Evolutionary conservation across 2,113 vertebrate species (phyloP), one percentile per base, ranked within the genome.

Genomic region (human (Homo sapiens)): DNA sequence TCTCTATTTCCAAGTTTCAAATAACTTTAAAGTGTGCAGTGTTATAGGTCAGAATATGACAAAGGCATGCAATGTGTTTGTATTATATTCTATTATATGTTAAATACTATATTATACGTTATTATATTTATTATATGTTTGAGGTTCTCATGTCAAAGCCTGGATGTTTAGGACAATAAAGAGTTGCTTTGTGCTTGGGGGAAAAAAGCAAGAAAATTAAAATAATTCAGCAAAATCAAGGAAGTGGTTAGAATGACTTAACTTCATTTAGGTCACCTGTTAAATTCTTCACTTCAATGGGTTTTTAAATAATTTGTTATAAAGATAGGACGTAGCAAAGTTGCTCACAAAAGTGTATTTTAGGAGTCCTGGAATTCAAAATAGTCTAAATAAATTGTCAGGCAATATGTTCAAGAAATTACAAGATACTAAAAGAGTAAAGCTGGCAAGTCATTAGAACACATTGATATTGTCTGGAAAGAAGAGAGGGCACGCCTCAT

Each of bases 1-100:
- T 97, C 97, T 98, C 96, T 95, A 89, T 97, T 98, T 64, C 75
- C 66, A 52, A 57, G 50, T 98, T 96, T 98, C 76, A 97, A 98
- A 97, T 96, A 94, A 97, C 72, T 97, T 84, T 64, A 84, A 98
- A 97, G 87, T 80, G 12, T 96, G 66, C 14, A 59, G 91, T 97
- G 98, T 98, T 97, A 80, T 73, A 97, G 96, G 95, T 94, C 93
- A 98, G 73, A 88, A 83, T 90, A 94, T 57, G 55, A 97, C 96
- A 98, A 98, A 96, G 17, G 76, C 96, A 97, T 32, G 94, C 50
- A 72, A 38, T 57, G 45, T 86, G 80, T 96, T 96, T 98, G 91
- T 97, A 32, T 93, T 97, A 64, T 30, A 64, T 64, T 5, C 89
- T 97, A n/a, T 93, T 97, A 32, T 32, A 64, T 64, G 61, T 64